Evolutionary conservation across 2,888 invertebrate species (phyloP).

Genomic region (Embidobia sp.): DNA sequence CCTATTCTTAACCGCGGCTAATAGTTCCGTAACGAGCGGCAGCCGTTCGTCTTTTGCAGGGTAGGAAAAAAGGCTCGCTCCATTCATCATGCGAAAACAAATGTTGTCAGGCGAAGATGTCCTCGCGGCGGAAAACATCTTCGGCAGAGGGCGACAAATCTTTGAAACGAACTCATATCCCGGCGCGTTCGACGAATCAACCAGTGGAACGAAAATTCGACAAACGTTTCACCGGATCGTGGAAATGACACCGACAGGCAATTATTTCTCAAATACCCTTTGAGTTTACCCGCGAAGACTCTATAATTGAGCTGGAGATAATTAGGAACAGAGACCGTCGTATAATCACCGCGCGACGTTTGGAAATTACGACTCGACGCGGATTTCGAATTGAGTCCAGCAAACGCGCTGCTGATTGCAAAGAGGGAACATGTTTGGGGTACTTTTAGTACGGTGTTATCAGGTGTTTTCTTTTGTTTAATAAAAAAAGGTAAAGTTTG

Average conservation of each 20-base stretch:
- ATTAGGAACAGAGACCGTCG: slow-evolving; percentile 50
- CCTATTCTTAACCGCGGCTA: too few species aligned
- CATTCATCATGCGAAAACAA: slow-evolving; percentile 52
- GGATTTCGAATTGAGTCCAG: too few species aligned
- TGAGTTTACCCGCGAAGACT: slow-evolving; percentile 31
- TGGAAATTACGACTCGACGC: slow-evolving; percentile 33
- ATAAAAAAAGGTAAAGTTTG: too few species aligned
- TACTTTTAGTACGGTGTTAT: too few species aligned
- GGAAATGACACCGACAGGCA: slow-evolving; percentile 53
- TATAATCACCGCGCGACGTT: slow-evolving; percentile 31
- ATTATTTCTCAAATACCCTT: slow-evolving; percentile 57
- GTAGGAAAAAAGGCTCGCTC: neutral
- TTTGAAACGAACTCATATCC: slow-evolving; percentile 32
- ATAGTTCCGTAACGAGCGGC: neutral
- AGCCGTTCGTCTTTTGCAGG: slow-evolving; percentile 1
- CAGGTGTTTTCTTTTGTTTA: too few species aligned
- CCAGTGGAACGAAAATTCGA: slow-evolving; percentile 49
- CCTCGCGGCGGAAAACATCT: slow-evolving; percentile 38
- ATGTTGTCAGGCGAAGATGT: slow-evolving; percentile 41
- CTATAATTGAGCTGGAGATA: slow-evolving; percentile 46
- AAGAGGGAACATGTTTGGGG: too few species aligned
- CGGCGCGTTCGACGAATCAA: slow-evolving; percentile 33
- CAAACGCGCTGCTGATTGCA: too few species aligned
- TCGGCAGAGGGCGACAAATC: slow-evolving; percentile 46
- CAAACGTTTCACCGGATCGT: slow-evolving; percentile 48